Conservation (phyloP, 2,888 invertebrate species). For the Agrotis ipsilon region DNA sequence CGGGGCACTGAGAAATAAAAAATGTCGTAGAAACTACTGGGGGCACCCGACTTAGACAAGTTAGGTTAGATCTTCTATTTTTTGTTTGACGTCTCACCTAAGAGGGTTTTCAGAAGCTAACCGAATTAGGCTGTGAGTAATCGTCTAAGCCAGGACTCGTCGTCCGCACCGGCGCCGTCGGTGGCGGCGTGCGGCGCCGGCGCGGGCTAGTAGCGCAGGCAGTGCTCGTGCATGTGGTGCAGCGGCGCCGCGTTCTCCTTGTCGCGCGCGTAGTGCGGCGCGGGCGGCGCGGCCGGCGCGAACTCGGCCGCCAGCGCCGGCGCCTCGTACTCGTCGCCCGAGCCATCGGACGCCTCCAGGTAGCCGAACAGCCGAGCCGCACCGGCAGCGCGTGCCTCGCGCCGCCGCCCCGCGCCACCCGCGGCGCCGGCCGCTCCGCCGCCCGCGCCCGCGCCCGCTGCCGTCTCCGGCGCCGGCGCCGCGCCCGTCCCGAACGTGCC, state of each 20-base stretch:
- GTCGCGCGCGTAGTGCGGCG: slow-evolving; percentile 81
- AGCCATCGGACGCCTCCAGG: slow-evolving; percentile 94
- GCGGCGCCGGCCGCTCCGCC: slow-evolving; percentile 46
- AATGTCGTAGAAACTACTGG: too few relatives aligned
- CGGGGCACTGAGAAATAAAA: too few relatives aligned
- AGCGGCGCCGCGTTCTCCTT: slow-evolving; percentile 87
- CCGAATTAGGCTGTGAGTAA: slow-evolving; percentile 40
- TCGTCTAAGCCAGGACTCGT: slow-evolving; percentile 51
- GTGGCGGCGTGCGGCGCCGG: slow-evolving; percentile 34
- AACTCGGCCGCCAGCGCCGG: slow-evolving; percentile 74
- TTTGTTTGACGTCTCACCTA: slow-evolving; percentile 14
- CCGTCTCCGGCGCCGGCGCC: slow-evolving; percentile 31
- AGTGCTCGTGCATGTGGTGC: slow-evolving; percentile 87
- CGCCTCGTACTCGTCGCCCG: slow-evolving; percentile 90
- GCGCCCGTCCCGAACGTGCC: slow-evolving; percentile 52
- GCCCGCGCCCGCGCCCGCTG: slow-evolving; percentile 70
- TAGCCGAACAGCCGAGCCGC: slow-evolving; percentile 94
- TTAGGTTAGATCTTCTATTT: too few relatives aligned
- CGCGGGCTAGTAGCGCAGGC: slow-evolving; percentile 82
- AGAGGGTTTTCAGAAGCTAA: not conserved
- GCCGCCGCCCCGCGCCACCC: slow-evolving; percentile 72
- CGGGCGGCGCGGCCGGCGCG: slow-evolving; percentile 63
- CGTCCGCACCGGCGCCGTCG: slow-evolving; percentile 38
- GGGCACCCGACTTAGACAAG: too few relatives aligned
- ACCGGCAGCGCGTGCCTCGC: slow-evolving; percentile 83